Evolutionary conservation across 2,888 invertebrate genomes (phyloP), one percentile per base, ranked within the genome.

Genomic region (Vandiemenella viatica): DNA sequence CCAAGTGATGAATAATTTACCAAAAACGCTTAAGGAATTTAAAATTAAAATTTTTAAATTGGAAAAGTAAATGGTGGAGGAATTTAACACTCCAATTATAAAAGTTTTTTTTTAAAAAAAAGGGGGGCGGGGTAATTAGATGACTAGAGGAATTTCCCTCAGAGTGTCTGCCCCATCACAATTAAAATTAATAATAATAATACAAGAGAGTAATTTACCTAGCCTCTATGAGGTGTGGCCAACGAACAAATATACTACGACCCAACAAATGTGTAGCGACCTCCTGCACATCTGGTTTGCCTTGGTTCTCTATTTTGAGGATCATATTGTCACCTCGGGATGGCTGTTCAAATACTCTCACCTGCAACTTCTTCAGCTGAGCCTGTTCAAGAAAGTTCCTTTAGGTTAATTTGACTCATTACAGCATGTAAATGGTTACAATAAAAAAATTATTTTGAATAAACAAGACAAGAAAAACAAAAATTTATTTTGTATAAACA

Each of bases 201-300:
- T n/a, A n/a, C n/a, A n/a, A n/a, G n/a, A n/a, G n/a, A n/a, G n/a
- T 16, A 1, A 67, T 74, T 68, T 65, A 80, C 78, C 61, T 63
- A 15, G 88, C 89, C 65, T 87, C 85, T n/a, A 77, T 73, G 47
- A 97, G 74, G 69, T 95, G 90, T 0, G 97, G 97, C 95, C 95
- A 97, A 5, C 80, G 79, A 4, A 90, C 86, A 70, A 79, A 86
- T 2, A 93, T 75, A 41, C 72, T 69, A 62, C 80, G 77, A 0
- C 85, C 87, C 10, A 95, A 63, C 32, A 83, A 64, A 38, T 80
- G 71, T 6, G 69, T 62, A 0, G 83, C 82, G 0, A 81, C 64
- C 4, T 68, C 63, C 37, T 74, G 67, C 52, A 75, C 50, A 1
- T 67, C 58, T 1, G 55, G 47, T 0, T 43, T 45, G n/a, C 41